Evolutionary conservation across 2,888 invertebrate genomes (phyloP), one percentile per base, ranked within the genome.

Genomic region (Sarcophaga variegata): DNA sequence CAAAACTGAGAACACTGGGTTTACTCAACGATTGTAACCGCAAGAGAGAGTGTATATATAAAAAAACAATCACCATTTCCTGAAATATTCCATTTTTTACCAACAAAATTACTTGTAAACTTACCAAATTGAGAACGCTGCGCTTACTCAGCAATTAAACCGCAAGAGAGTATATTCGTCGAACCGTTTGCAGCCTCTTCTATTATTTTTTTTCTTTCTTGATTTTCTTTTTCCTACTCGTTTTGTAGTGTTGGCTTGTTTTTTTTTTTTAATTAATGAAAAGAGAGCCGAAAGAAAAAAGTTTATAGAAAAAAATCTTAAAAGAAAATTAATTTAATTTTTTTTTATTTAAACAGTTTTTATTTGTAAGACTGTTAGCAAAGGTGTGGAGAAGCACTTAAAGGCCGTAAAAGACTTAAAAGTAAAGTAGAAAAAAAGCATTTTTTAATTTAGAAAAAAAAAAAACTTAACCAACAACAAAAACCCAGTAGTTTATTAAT

Each of bases 371-470:
- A 69, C 83, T 84, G 79, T 79, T 70, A 80, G 37, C 60, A 80
- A 84, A 76, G 84, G 80, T 76, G 83, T 84, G 80, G 67, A 86
- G 84, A 54, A 17, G 17, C 78, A 78, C 62, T 71, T 63, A 76
- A 72, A 84, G 79, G 81, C 84, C 78, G 67, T 81, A 79, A 86
- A 85, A 87, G 84, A 87, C 81, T 87, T 83, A 81, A 72, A 47
- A 47, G 17, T 37, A 37, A 37, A 37, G 8, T 37, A 37, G 37
- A 17, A 20, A 71, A 80, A 83, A 83, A 83, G 67, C 62, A 81
- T 87, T 87, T 70, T 81, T 76, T 72, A 81, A 62, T 75, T 74
- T 77, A 72, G 63, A 54, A 27, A 37, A 82, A 45, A 82, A 45
- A 62, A 63, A 72, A 20, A 71, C 37, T 37, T 37, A 72, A n/a